Evolutionary conservation across 2,888 invertebrate species (phyloP).

Genomic region (Dryomyza anilis): DNA sequence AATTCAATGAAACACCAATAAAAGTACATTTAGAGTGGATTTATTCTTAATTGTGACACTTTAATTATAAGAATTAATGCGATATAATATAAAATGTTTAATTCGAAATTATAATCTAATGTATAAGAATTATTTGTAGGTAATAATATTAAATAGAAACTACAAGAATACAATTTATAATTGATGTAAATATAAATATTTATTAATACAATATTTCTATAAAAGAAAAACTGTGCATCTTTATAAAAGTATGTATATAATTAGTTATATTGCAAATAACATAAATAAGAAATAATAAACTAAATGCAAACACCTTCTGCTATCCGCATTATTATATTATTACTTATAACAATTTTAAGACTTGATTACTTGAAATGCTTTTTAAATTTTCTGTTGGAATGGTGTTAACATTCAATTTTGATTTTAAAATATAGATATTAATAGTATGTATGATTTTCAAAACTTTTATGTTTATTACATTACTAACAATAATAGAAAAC

Average conservation of each 20-base stretch:
- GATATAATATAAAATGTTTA: slow-evolving; percentile 19
- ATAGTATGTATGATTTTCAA: no score
- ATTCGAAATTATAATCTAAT: slow-evolving; percentile 20
- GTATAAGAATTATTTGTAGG: slow-evolving; percentile 5
- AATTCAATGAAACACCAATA: no score
- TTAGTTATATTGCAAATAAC: slow-evolving; percentile 6
- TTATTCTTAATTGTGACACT: slow-evolving; percentile 13
- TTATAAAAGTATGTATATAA: slow-evolving; percentile 5
- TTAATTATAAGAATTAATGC: slow-evolving; percentile 5
- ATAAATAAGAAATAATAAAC: slow-evolving; percentile 11
- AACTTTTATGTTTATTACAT: no score
- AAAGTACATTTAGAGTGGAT: slow-evolving; percentile 20
- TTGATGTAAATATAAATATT: slow-evolving; percentile 13
- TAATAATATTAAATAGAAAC: slow-evolving; percentile 18
- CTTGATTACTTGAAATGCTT: slow-evolving; percentile 1
- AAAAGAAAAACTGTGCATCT: slow-evolving; percentile 20
- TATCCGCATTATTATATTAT: neutral
- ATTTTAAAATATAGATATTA: neutral
- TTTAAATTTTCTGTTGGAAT: slow-evolving; percentile 9
- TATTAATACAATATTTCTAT: neutral
- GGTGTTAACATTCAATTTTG: slow-evolving; percentile 3
- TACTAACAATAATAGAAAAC: no score
- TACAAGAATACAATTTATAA: slow-evolving; percentile 14
- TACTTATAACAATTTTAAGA: slow-evolving; percentile 1
- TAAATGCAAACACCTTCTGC: slow-evolving; percentile 18